phyloP scores from a whole-genome alignment of 2,888 invertebrate genomes.

The Diloba caeruleocephala region DNA sequence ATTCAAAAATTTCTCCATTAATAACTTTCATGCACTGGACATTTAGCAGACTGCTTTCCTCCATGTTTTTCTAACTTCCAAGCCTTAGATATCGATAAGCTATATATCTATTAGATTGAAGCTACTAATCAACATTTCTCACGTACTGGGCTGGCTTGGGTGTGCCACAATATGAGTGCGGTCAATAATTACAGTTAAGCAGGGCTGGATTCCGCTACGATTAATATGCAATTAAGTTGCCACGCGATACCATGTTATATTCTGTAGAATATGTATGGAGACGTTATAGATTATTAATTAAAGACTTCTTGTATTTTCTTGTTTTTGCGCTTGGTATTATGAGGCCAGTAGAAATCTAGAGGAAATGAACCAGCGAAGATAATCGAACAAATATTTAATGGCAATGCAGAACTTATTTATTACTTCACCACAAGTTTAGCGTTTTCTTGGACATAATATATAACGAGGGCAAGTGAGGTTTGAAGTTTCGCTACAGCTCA shows the following conservation, averaged over 20 bases:
- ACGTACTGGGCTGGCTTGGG: conserved; percentile 47
- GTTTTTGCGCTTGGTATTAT: conserved; percentile 27
- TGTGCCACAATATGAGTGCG: conserved; percentile 59
- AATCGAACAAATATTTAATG: too few species aligned
- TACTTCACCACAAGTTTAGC: too few species aligned
- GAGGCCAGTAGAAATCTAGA: conserved; percentile 1
- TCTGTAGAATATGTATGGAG: conserved; percentile 48
- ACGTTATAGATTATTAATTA: conserved; percentile 55
- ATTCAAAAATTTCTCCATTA: not conserved
- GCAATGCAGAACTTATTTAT: too few species aligned
- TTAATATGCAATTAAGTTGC: conserved; percentile 74
- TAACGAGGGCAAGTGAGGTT: too few species aligned
- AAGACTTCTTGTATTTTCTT: conserved; percentile 48
- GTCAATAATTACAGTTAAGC: conserved; percentile 69
- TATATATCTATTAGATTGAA: conserved; percentile 56
- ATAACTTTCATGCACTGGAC: not conserved
- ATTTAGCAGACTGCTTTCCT: conserved; percentile 7
- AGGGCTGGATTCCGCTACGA: conserved; percentile 64
- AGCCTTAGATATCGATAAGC: conserved; percentile 39
- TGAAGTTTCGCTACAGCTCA: too few species aligned
- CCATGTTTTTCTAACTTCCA: conserved; percentile 30
- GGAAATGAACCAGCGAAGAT: conserved; percentile 17
- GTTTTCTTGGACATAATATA: too few species aligned
- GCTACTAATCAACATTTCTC: conserved; percentile 52
- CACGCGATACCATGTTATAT: conserved; percentile 57